Conservation (phyloP, 2,797 vertebrate species). For the Enteromius unitaeniatus region DNA sequence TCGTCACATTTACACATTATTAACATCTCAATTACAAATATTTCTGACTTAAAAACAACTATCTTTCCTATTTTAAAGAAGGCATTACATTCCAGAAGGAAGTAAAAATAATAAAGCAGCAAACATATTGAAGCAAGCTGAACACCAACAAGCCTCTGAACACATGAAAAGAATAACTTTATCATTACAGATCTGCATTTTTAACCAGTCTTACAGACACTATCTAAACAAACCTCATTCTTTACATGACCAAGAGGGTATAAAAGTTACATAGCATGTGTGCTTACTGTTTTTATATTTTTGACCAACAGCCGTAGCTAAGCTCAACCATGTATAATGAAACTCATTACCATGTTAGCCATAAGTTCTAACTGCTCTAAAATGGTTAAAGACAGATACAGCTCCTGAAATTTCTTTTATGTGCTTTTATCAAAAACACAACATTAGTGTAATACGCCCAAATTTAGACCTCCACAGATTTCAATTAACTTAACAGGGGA, state of each 20-base stretch:
- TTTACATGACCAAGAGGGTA: background rate
- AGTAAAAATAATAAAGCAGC: background rate
- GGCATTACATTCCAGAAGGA: background rate
- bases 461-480: conserved; percentile 17
- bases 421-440: conserved; percentile 3
- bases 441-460: background rate
- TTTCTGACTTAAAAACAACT: background rate
- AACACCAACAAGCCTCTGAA: background rate
- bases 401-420: background rate
- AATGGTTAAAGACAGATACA: background rate
- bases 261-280: background rate
- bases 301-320: no score
- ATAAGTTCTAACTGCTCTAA: background rate
- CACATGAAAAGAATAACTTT: background rate
- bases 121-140: background rate
- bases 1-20: background rate
- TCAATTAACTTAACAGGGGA: conserved; percentile 12
- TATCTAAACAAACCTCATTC: background rate
- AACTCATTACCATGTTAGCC: no score
- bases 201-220: background rate
- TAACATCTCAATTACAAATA: background rate
- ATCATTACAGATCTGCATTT: background rate
- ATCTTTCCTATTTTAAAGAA: background rate
- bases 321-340: no score
- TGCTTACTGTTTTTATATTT: no score